phyloP scores from a whole-genome alignment of 2,888 invertebrate species.

The Caenorhabditis sinica region DNA sequence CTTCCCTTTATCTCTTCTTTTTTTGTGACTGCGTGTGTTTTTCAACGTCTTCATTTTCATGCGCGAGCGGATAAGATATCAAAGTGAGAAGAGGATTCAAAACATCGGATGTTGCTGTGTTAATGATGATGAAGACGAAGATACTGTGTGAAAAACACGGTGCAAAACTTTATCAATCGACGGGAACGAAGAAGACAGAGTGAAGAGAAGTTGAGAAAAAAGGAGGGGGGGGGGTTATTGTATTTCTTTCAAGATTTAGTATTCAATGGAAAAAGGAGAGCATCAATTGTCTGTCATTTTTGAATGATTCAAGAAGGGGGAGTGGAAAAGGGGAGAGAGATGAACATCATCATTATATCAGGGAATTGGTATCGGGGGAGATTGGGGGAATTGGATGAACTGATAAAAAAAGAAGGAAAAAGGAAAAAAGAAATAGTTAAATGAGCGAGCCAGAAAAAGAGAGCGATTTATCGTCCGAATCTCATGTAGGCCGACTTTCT shows the following conservation, averaged over 20 bases:
- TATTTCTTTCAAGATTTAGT: not conserved
- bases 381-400: too few relatives aligned
- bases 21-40: constrained; percentile 31
- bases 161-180: constrained; percentile 62
- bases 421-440: not conserved
- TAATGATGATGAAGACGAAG: not conserved
- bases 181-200: constrained; percentile 14
- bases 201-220: not conserved
- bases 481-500: constrained; percentile 80
- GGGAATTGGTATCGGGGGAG: too few relatives aligned
- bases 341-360: constrained; percentile 52
- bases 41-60: constrained; percentile 26
- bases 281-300: constrained; percentile 20
- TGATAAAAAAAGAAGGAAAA: constrained; percentile 7
- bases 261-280: not conserved
- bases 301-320: not conserved
- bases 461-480: constrained; percentile 66
- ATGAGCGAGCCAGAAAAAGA: not conserved
- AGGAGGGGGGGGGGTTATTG: not conserved
- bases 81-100: not conserved
- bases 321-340: not conserved
- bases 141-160: constrained; percentile 56
- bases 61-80: constrained; percentile 30
- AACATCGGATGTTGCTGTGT: constrained; percentile 6
- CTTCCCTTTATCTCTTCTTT: constrained; percentile 17